A percentile compares a stretch with the other conserved stretches of the same genome.
These are phyloP conservation scores for Abrostola triplasia DNA, from an alignment of 2,888 invertebrate genomes.

Conservation along the genomic window DNA sequence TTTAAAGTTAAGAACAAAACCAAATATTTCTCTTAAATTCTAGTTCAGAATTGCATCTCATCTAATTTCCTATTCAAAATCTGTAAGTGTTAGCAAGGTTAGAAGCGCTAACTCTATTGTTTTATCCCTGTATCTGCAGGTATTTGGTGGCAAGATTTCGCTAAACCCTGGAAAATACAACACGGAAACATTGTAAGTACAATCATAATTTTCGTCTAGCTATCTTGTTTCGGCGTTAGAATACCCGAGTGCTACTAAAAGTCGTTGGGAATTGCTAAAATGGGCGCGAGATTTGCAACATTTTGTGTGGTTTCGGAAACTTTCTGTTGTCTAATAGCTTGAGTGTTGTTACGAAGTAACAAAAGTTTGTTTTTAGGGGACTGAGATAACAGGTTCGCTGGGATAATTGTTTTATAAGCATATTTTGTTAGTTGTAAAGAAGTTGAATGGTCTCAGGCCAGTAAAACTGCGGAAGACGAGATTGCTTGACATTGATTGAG, in stretches of 20 bases:
- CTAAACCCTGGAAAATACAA: conserved; percentile 23
- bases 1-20: no score
- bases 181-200: conserved; percentile 12
- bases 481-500: background rate
- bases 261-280: conserved; percentile 21
- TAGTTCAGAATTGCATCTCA: background rate
- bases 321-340: conserved; percentile 20
- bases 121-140: conserved; percentile 30
- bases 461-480: no score
- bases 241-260: conserved; percentile 27
- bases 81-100: conserved; percentile 29
- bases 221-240: conserved; percentile 26
- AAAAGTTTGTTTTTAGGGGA: conserved; percentile 2
- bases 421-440: background rate
- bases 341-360: conserved; percentile 10
- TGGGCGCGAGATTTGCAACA: conserved; percentile 13
- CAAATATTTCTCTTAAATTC: no score
- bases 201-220: conserved; percentile 24
- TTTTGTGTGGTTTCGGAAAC: conserved; percentile 18
- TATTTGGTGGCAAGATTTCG: conserved; percentile 40
- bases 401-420: background rate
- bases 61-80: conserved; percentile 23
- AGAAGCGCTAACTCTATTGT: conserved; percentile 14
- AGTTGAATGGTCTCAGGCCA: background rate
- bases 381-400: background rate